Base-by-base conservation (phyloP, 2,113 vertebrate genomes). In the Boleophthalmus pectinirostris region DNA sequence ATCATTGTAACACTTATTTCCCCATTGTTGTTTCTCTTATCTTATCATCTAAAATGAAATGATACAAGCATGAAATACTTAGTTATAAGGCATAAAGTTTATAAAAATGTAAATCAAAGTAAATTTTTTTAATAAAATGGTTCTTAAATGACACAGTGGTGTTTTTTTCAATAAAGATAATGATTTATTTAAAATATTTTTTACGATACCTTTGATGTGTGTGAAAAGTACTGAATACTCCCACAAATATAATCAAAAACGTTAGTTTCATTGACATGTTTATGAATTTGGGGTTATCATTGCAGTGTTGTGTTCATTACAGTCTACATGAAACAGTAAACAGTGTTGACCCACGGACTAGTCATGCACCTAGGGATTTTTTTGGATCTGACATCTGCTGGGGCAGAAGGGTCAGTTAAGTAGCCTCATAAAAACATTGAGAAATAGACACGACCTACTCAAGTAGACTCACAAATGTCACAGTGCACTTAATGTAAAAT, bases 361-460 rank as follows among this genome's bases (percentile, higher is more conserved):
- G 38, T 72, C 15, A 65, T 73, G 67, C 25, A 72, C 18, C 18
- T 7, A 21, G 61, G 77, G 87, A 73, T 79, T 64, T 75, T 79
- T 88, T 86, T 25, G 68, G 78, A 79, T 57, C 78, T 54, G 88
- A 83, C 83, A 90, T 88, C 78, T 88, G 81, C 68, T 74, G 46
- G 20, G 72, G 82, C 77, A 80, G 74, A 83, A 83, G 72, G 79
- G 35, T 15, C 67, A 46, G 70, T 90, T 82, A 84, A 87, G 72
- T 69, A 79, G 75, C 64, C 68, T 83, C 57, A 75, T 82, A 86
- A 89, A 88, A 81, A 71, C 65, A 10, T 0, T 24, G 46, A 35
- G 49, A 78, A 73, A 82, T 74, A 56, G 56, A 77, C 72, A 81
- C 60, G 68, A 72, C 63, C 65, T 67, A 66, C 33, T 47, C 72